Base-by-base conservation (phyloP, 1,140 invertebrate genomes). In the Tetranychus urticae region DNA sequence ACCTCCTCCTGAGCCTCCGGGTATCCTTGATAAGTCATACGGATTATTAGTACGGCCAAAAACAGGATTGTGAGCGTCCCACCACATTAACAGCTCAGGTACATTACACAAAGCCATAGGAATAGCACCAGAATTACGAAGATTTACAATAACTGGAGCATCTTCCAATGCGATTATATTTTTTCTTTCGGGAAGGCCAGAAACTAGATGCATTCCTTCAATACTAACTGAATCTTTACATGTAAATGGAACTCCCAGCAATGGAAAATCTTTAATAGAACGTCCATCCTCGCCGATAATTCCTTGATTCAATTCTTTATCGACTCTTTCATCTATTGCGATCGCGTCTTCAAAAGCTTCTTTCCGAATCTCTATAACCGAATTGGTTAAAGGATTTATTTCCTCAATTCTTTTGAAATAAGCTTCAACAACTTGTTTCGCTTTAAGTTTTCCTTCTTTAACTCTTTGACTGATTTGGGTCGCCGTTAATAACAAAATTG, bases 21-120 rank as follows among this genome's bases (percentile, higher is more conserved):
- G 82, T 64, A 85, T 89, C 58, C 85, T 77, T 2, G 80, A 84
- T 0, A 80, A 82, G 64, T 94, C 82, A 70, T 96, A 94, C 0
- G 92, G 87, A 75, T 97, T 97, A 39, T 79, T 81, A 0, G 87
- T 86, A 50, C 73, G 71, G 1, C 88, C 92, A 68, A 90, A 85
- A 7, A 96, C 75, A 8, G 78, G 81, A 71, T 97, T 97, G 58
- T 79, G 79, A 5, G 84, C 84, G 72, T 96, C 91, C 82, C 86
- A 91, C 71, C 82, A 80, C 34, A 82, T 69, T 65, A 82, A 83
- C 65, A 87, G 79, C 36, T 94, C 92, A 69, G 86, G 88, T 48
- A 92, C 72, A 74, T 87, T 88, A 2, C 86, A 88, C 23, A 54
- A 47, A 52, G 82, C 76, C 1, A 89, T 69, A 0, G 82, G 79